Conservation (phyloP, 2,888 invertebrate genomes). For the Crocallis elinguaria region DNA sequence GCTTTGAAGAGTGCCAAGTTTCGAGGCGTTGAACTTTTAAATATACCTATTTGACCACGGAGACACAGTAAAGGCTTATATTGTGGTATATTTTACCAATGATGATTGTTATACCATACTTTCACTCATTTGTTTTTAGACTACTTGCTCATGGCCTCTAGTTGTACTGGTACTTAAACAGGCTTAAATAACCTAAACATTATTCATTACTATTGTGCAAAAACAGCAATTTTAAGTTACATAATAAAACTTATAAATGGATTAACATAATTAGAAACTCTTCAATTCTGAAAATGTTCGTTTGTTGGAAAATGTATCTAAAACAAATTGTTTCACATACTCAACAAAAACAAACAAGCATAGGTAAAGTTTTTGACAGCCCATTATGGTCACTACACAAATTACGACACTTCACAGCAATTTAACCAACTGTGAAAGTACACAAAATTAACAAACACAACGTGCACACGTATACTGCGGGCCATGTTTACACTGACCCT, state of each 20-base stretch:
- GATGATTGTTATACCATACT: background rate
- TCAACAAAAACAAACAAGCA: background rate
- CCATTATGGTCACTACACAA: no score
- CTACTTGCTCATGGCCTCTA: no score
- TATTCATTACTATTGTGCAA: no score
- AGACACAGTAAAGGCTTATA: background rate
- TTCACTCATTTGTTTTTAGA: no score
- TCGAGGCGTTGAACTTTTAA: slow-evolving; percentile 18
- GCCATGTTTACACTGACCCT: background rate
- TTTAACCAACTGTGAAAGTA: slow-evolving; percentile 4
- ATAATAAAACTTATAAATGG: no score
- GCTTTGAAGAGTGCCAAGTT: slow-evolving; percentile 18
- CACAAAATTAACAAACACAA: background rate
- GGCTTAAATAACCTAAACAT: no score
- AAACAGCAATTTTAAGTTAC: no score
- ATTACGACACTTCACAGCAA: background rate
- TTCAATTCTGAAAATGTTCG: no score
- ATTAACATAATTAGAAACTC: no score
- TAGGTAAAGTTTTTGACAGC: slow-evolving; percentile 2
- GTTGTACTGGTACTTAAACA: no score
- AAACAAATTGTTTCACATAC: background rate
- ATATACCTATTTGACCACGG: slow-evolving; percentile 11
- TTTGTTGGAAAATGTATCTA: no score
- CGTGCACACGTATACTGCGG: background rate
- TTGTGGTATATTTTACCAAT: background rate